phyloP scores from a whole-genome alignment of 2,113 vertebrate species.

The Eretmochelys imbricata region DNA sequence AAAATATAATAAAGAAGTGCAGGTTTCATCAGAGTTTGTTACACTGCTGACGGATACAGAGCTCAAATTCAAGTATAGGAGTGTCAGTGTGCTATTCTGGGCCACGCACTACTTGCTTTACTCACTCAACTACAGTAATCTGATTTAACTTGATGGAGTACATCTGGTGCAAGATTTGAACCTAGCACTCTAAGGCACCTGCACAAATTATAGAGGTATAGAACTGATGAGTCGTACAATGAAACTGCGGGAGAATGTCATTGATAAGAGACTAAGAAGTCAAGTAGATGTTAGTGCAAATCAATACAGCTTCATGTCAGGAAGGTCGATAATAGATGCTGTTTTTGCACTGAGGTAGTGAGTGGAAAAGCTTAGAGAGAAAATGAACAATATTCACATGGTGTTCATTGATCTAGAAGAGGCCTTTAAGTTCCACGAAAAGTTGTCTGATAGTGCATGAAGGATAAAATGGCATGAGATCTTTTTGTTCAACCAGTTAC shows the following conservation, averaged over 20 bases:
- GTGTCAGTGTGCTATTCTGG: neutral
- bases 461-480: neutral
- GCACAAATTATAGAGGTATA: neutral
- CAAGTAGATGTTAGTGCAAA: neutral
- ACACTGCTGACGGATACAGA: neutral
- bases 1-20: neutral
- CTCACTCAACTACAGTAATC: fast-evolving
- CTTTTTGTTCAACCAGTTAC: neutral
- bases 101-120: fast-evolving
- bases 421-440: neutral
- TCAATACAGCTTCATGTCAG: neutral
- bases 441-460: neutral
- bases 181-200: neutral
- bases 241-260: neutral
- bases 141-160: neutral
- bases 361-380: neutral
- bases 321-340: neutral
- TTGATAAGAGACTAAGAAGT: neutral
- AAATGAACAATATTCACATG: neutral
- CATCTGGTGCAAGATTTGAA: neutral
- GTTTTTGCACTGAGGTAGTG: too few species aligned
- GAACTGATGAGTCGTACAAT: neutral
- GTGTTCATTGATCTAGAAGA: neutral
- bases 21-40: neutral
- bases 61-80: neutral